A percentile compares a stretch with the other conserved stretches of the same genome.
phyloP scores from a whole-genome alignment of 2,888 invertebrate species.

The Napeogenes inachia region DNA sequence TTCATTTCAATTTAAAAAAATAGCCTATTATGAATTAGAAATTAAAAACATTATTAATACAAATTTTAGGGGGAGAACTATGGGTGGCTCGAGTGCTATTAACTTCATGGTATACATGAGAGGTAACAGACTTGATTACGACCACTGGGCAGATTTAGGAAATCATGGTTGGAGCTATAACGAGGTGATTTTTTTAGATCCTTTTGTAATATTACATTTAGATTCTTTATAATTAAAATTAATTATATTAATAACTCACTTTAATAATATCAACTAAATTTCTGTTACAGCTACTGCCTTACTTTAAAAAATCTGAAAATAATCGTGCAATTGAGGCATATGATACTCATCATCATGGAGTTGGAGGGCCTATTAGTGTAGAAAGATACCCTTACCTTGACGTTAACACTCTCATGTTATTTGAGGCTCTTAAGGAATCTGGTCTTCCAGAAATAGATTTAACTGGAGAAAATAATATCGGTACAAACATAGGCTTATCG shows the following conservation, averaged over 20 bases:
- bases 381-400: conserved; percentile 81
- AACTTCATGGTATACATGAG: conserved; percentile 82
- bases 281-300: conserved; percentile 77
- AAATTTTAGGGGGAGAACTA: conserved; percentile 75
- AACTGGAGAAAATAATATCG: conserved; percentile 77
- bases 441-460: conserved; percentile 79
- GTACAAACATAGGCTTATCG: conserved; percentile 79
- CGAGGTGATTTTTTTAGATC: conserved; percentile 53
- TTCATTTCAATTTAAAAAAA: too few species aligned
- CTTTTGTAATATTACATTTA: too few species aligned
- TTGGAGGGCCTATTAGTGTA: conserved; percentile 80
- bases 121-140: conserved; percentile 80
- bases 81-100: conserved; percentile 82
- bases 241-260: background rate
- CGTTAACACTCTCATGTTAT: conserved; percentile 72
- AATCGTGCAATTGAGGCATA: conserved; percentile 76
- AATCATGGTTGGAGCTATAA: conserved; percentile 80
- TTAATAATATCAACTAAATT: background rate
- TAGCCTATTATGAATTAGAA: too few species aligned
- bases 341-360: conserved; percentile 76
- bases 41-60: background rate
- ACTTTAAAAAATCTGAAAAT: conserved; percentile 82
- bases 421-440: conserved; percentile 79
- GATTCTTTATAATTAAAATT: too few species aligned
- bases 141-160: conserved; percentile 80